A percentile compares a stretch with the other conserved stretches of the same genome.
Evolutionary conservation across 2,113 vertebrate species (phyloP).

Genomic region (Cyprinus carpio): DNA sequence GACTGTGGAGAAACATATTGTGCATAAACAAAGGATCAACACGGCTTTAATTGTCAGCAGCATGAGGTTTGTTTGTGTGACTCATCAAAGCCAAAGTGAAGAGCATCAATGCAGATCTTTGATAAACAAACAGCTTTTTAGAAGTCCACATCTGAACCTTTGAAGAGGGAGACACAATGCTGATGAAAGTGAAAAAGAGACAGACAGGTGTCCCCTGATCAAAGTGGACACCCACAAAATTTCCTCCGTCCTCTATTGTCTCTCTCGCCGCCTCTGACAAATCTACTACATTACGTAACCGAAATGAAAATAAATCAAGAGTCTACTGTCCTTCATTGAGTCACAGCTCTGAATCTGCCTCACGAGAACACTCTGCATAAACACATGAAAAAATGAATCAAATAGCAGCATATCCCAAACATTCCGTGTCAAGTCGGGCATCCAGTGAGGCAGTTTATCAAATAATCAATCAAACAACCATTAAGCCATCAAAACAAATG

Average conservation of each 20-base stretch:
- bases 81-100: slow-evolving; percentile 11
- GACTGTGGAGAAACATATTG: not conserved
- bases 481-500: slow-evolving; percentile 15
- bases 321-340: slow-evolving; percentile 3
- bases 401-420: not conserved
- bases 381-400: not conserved
- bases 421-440: not conserved
- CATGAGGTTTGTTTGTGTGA: slow-evolving; percentile 3
- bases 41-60: not conserved
- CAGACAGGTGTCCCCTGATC: slow-evolving; percentile 40
- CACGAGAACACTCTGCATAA: not conserved
- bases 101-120: slow-evolving; percentile 19
- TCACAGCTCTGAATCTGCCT: slow-evolving; percentile 12
- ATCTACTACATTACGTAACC: not conserved
- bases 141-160: slow-evolving; percentile 34
- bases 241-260: slow-evolving; percentile 16
- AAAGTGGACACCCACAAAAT: slow-evolving; percentile 25
- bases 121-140: slow-evolving; percentile 30
- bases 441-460: not conserved
- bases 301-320: not conserved
- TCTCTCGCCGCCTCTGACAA: not conserved
- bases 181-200: slow-evolving; percentile 14
- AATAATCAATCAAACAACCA: not conserved
- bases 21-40: not conserved
- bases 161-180: slow-evolving; percentile 13